Base-by-base conservation (phyloP, 2,888 invertebrate genomes). In the Ornithoptera alexandrae region DNA sequence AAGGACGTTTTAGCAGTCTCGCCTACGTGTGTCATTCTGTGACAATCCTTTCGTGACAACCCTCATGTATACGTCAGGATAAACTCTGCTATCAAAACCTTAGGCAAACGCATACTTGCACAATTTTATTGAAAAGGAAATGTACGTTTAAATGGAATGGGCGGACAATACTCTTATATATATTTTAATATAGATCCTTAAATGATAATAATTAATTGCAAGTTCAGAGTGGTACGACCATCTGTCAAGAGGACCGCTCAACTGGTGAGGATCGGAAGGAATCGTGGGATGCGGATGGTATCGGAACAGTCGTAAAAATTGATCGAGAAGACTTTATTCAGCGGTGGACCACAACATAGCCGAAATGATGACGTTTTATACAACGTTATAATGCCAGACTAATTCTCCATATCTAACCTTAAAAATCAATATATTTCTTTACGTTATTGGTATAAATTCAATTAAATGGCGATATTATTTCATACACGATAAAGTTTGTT, bases 1-100 rank as follows among this genome's bases (percentile, higher is more conserved):
- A 42, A 63, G 42, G 39, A 68, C 60, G 53, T 56, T 57, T 39
- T 58, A 53, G 53, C 63, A 58, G 58, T 59, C 18, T 50, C 68
- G 63, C 64, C 64, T 68, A 59, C 68, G 68, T 50, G 62, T 56
- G 58, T 53, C 59, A 39, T 56, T 15, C 15, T 64, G 68, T 64
- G 59, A 63, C 64, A 68, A 15, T 17, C 5, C 39, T 68, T 42
- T 50, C 50, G 62, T 58, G 62, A 46, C 56, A 67, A 57, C 22
- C 61, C 56, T 15, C 50, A 39, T 50, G 53, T 53, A 50, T 53
- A n/a, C 15, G 30, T 56, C 30, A 39, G 20, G 22, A 58, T 46
- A 66, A n/a, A n/a, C 20, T 2, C 57, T n/a, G 57, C 57, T 15
- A 46, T 56, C 56, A 56, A 56, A 56, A 56, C 7, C 56, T 56